Percentiles rank a stretch among this genome's conserved stretches.
These are phyloP conservation scores for Pyrochroa serraticornis DNA, from an alignment of 2,888 invertebrate species.

Conservation along the genomic window DNA sequence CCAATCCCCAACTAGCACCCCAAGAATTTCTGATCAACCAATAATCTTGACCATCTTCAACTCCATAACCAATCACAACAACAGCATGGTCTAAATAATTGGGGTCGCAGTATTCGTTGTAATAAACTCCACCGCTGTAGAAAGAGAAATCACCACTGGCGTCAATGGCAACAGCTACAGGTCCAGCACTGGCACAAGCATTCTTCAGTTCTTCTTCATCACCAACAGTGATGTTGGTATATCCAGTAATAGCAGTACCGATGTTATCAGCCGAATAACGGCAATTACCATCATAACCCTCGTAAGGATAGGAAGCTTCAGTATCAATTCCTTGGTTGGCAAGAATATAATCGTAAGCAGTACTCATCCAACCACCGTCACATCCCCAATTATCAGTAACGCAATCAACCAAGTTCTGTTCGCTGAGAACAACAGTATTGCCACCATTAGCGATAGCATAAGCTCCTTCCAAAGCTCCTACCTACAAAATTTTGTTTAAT, in stretches of 20 bases:
- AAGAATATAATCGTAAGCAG: conserved; percentile 8
- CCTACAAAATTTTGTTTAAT: neutral
- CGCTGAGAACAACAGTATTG: conserved; percentile 1
- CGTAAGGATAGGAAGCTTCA: conserved; percentile 60
- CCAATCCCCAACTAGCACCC: conserved; percentile 53
- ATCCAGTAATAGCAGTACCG: conserved; percentile 61
- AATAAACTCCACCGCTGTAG: conserved; percentile 76
- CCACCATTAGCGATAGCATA: conserved; percentile 1
- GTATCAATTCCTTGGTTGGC: conserved; percentile 9
- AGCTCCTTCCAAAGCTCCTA: conserved; percentile 10
- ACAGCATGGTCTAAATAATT: conserved; percentile 79
- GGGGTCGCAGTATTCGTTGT: conserved; percentile 70
- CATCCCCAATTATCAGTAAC: conserved; percentile 6
- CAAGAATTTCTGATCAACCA: conserved; percentile 76
- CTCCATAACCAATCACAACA: conserved; percentile 75
- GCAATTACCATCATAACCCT: conserved; percentile 34
- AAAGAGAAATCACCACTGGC: conserved; percentile 76
- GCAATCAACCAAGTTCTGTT: conserved; percentile 14
- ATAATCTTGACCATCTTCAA: conserved; percentile 63
- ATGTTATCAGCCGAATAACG: conserved; percentile 13
- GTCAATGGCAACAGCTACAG: conserved; percentile 86
- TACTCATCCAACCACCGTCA: conserved; percentile 8
- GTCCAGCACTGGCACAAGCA: conserved; percentile 82
- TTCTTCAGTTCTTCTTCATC: conserved; percentile 75
- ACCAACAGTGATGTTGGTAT: conserved; percentile 70